A percentile compares a stretch with the other conserved stretches of the same genome.
phyloP scores from a whole-genome alignment of 1,140 invertebrate genomes.

The Papilio glaucus region DNA sequence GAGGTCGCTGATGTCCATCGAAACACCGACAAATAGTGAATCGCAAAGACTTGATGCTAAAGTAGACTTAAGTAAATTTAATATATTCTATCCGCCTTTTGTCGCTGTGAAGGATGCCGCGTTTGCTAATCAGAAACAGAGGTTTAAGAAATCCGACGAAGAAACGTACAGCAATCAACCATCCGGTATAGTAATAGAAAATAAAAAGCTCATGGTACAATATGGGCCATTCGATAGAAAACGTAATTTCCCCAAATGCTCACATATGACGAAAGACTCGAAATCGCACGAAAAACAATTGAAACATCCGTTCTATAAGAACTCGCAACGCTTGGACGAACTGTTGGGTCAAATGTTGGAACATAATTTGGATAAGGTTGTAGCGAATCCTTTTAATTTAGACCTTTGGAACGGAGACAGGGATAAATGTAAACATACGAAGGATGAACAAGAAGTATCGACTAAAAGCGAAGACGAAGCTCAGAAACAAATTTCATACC shows the following conservation, averaged over 20 bases:
- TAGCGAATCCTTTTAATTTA: conserved; percentile 42
- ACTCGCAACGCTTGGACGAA: conserved; percentile 62
- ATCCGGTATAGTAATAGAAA: conserved; percentile 54
- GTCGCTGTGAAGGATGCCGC: conserved; percentile 15
- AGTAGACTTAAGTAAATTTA: conserved; percentile 34
- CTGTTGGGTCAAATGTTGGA: conserved; percentile 51
- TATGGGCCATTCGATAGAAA: conserved; percentile 48
- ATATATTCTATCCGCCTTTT: conserved; percentile 26
- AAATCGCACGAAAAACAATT: conserved; percentile 59
- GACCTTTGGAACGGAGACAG: conserved; percentile 39
- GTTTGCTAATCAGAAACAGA: conserved; percentile 2
- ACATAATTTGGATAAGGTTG: conserved; percentile 40
- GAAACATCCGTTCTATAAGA: conserved; percentile 66
- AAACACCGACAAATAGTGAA: conserved; percentile 23
- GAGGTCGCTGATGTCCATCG: conserved; percentile 48
- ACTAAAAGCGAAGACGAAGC: background rate
- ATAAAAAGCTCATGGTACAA: conserved; percentile 53
- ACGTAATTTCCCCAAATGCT: conserved; percentile 59
- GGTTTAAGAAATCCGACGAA: conserved; percentile 29
- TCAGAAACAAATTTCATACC: conserved; percentile 10
- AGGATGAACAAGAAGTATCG: conserved; percentile 19
- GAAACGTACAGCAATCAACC: conserved; percentile 31
- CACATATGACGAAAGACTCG: conserved; percentile 52
- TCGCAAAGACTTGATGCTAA: conserved; percentile 13
- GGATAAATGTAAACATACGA: conserved; percentile 41